Evolutionary conservation across 2,888 invertebrate genomes (phyloP), one percentile per base, ranked within the genome.

Genomic region (Hirtodrosophila trivittata): DNA sequence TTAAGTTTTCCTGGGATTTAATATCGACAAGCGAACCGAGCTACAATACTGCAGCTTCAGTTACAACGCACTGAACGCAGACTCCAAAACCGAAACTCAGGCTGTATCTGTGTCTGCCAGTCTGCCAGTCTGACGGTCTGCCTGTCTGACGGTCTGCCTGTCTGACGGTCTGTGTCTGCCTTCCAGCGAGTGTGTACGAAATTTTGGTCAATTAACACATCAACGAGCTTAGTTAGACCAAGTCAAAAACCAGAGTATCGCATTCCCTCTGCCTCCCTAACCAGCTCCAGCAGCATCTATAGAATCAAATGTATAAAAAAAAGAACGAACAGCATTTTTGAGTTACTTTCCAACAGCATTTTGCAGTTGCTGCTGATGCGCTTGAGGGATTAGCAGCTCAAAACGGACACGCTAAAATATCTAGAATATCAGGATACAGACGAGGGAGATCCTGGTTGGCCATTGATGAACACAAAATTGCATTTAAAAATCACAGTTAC

Each of bases 201-300:
- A 81, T 87, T 78, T 87, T 86, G 87, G 87, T 87, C 87, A 88
- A 88, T 88, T 88, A 88, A 87, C 88, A 87, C 88, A 88, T 88
- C 88, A 85, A 78, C 80, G 78, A 67, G 83, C 72, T 84, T 74
- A 71, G 69, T 80, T 60, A 57, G 62, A 62, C 42, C 52, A 62
- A 50, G 54, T 42, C 64, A 62, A 66, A 58, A 72, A 35, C 51
- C 59, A 63, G 37, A 51, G 28, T 43, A 39, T 30, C 35, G 18
- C 38, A 51, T 14, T 38, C 33, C 13, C 4, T 25, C 8, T 1
- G 1, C 13, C 37, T 28, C 32, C 5, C 14, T 10, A 25, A n/a
- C 41, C 7, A 35, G 16, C 46, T 14, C 6, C n/a, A 32, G 18
- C 10, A 28, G 26, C 13, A 33, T 5, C 18, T 5, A 21, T 21